A percentile compares a stretch with the other conserved stretches of the same genome.
Conservation (phyloP, 2,797 vertebrate genomes). For the Galaxias olidus region DNA sequence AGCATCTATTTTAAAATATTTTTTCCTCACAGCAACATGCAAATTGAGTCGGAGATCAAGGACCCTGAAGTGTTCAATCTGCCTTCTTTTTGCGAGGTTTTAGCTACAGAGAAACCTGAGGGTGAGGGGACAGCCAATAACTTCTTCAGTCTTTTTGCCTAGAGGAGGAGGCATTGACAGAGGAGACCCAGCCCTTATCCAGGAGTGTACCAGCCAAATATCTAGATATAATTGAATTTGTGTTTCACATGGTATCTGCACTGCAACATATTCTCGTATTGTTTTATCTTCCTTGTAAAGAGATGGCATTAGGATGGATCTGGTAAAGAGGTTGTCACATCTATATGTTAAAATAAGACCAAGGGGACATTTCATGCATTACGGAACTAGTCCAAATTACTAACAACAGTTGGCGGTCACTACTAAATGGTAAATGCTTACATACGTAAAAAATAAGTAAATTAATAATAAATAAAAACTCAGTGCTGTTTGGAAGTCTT, state of each 20-base stretch:
- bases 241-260: slow-evolving; percentile 41
- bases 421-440: not conserved
- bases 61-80: slow-evolving; percentile 64
- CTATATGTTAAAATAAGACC: slow-evolving; percentile 43
- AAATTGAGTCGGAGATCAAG: slow-evolving; percentile 68
- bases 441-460: slow-evolving; percentile 6
- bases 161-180: slow-evolving; percentile 40
- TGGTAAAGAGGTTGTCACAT: slow-evolving; percentile 39
- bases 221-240: slow-evolving; percentile 38
- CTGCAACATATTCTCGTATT: slow-evolving; percentile 36
- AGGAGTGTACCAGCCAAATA: slow-evolving; percentile 28
- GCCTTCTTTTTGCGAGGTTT: slow-evolving; percentile 65
- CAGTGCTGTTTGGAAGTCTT: not conserved
- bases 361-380: slow-evolving; percentile 21
- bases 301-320: slow-evolving; percentile 48
- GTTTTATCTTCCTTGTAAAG: slow-evolving; percentile 41
- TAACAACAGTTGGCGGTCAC: slow-evolving; percentile 6
- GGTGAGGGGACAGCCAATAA: slow-evolving; percentile 68
- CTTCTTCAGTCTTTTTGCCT: slow-evolving; percentile 73
- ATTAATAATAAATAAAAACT: slow-evolving; percentile 9
- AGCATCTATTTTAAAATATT: too few species aligned
- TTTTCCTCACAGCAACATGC: slow-evolving; percentile 46
- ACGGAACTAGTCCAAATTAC: slow-evolving; percentile 1
- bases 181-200: slow-evolving; percentile 27
- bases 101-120: too few species aligned